Evolutionary conservation across 2,888 invertebrate species (phyloP).

Genomic region (Amphimallon solstitiale): DNA sequence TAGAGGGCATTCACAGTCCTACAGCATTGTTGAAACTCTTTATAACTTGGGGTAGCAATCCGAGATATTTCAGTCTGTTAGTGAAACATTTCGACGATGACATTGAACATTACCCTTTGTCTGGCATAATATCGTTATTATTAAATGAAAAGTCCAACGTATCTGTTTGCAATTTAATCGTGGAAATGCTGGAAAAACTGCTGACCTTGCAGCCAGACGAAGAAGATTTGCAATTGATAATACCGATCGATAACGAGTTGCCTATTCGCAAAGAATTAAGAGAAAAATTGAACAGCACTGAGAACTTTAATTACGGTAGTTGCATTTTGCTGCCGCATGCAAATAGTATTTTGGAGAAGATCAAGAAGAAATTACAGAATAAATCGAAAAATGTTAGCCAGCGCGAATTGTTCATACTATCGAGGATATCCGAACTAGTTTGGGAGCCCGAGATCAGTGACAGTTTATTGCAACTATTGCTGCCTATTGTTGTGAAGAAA

Average conservation of each 20-base stretch:
- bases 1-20: conserved; percentile 85
- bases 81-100: conserved; percentile 68
- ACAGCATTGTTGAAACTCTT: conserved; percentile 85
- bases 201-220: conserved; percentile 73
- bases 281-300: conserved; percentile 55
- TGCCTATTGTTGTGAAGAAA: conserved; percentile 78
- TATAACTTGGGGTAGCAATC: conserved; percentile 81
- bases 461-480: conserved; percentile 73
- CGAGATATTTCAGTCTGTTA: conserved; percentile 79
- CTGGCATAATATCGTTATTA: conserved; percentile 77
- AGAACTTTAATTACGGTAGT: conserved; percentile 76
- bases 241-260: conserved; percentile 62
- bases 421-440: conserved; percentile 80
- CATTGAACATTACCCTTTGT: conserved; percentile 68
- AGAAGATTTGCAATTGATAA: conserved; percentile 60
- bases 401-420: conserved; percentile 78
- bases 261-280: conserved; percentile 55
- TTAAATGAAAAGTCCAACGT: conserved; percentile 73
- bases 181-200: conserved; percentile 80
- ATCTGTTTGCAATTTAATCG: conserved; percentile 74
- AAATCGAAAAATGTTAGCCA: conserved; percentile 72
- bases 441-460: conserved; percentile 75
- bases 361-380: conserved; percentile 73
- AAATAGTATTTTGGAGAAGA: conserved; percentile 73
- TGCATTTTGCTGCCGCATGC: conserved; percentile 80